These are phyloP conservation scores for Mechanitis mazaeus DNA, from an alignment of 2,888 invertebrate species.

Conservation along the genomic window DNA sequence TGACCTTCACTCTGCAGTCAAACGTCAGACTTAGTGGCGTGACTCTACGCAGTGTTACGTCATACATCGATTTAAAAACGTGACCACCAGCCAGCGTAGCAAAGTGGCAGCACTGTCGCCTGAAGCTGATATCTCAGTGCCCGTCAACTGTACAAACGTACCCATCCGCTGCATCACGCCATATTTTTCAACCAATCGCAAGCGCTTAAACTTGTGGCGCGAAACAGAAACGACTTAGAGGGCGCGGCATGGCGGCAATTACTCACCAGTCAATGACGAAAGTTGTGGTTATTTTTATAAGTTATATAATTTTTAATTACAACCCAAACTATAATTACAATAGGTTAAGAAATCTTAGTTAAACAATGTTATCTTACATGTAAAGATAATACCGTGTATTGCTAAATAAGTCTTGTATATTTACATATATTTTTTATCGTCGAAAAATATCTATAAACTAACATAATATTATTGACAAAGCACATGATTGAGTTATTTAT, in stretches of 20 bases:
- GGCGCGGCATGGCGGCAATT: slow-evolving; percentile 13
- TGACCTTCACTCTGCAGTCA: slow-evolving; percentile 39
- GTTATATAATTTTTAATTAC: slow-evolving; percentile 17
- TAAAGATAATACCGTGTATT: too few species aligned
- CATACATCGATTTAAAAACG: slow-evolving; percentile 23
- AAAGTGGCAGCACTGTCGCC: slow-evolving; percentile 55
- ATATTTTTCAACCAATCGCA: slow-evolving; percentile 58
- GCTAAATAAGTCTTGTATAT: too few species aligned
- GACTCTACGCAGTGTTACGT: slow-evolving; percentile 41
- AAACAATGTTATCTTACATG: too few species aligned
- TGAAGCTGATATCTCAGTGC: slow-evolving; percentile 30
- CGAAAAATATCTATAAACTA: too few species aligned
- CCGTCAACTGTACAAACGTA: slow-evolving; percentile 25
- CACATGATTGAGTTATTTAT: too few species aligned
- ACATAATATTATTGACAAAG: too few species aligned
- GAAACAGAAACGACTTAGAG: slow-evolving; percentile 35
- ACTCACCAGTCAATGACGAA: slow-evolving; percentile 22
- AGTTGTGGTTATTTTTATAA: slow-evolving; percentile 23
- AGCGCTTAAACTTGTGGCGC: slow-evolving; percentile 44
- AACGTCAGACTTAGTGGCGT: slow-evolving; percentile 38
- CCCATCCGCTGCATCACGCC: slow-evolving; percentile 60
- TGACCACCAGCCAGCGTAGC: slow-evolving; percentile 30
- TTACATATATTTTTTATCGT: too few species aligned
- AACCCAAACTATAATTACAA: too few species aligned
- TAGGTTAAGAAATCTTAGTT: too few species aligned